Conservation (phyloP, 30 jellyfish, hydroid and myxozoan genomes). For the Chironex yamaguchii region DNA sequence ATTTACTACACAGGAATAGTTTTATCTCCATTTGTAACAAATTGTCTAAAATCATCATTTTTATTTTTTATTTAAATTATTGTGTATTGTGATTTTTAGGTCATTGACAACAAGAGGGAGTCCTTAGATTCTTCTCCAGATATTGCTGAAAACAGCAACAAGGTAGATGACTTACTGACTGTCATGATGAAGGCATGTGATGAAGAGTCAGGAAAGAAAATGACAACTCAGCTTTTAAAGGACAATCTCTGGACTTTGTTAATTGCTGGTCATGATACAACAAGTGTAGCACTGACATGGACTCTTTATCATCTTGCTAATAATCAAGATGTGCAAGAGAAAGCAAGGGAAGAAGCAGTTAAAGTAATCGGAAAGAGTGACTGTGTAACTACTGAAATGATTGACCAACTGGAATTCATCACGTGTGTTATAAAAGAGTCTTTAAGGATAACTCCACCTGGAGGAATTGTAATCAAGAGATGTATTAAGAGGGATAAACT, state of each 20-base stretch:
- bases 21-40: no score
- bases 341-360: constrained; percentile 49
- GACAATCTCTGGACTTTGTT: not conserved
- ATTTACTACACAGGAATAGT: no score
- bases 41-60: no score
- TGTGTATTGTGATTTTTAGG: no score
- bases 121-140: no score
- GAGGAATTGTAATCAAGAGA: constrained; percentile 17
- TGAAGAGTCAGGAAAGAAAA: not conserved
- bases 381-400: not conserved
- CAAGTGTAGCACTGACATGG: constrained; percentile 62
- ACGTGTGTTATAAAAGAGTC: constrained; percentile 14
- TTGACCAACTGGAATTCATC: not conserved
- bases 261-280: constrained; percentile 66
- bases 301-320: constrained; percentile 50
- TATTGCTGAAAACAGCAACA: no score
- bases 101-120: no score
- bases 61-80: no score
- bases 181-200: not conserved
- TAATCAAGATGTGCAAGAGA: constrained; percentile 28
- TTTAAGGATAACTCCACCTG: constrained; percentile 69
- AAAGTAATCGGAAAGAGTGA: not conserved
- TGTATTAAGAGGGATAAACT: not conserved
- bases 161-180: not conserved
- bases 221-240: not conserved